Evolutionary conservation across 1,140 invertebrate species (phyloP).

Genomic region (Sycobia sp.): DNA sequence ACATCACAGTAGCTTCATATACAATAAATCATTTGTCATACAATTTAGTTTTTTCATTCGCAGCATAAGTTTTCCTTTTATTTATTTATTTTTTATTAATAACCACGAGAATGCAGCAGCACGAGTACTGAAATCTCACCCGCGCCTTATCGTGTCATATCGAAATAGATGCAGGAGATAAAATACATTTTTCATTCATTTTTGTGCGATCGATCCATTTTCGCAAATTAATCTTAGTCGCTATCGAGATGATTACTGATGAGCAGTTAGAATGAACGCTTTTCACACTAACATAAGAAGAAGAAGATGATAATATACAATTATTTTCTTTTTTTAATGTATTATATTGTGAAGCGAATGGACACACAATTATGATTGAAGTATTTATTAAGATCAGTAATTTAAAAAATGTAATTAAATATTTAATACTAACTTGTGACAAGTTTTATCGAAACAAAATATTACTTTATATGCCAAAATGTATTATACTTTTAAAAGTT

Average conservation of each 20-base stretch:
- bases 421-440: too few relatives aligned
- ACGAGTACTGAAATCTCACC: slow-evolving; percentile 44
- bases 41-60: slow-evolving; percentile 42
- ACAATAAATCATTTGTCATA: slow-evolving; percentile 55
- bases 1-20: slow-evolving; percentile 62
- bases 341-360: slow-evolving; percentile 14
- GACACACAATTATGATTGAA: too few relatives aligned
- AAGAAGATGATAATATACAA: not conserved
- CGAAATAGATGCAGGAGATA: slow-evolving; percentile 12
- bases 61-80: slow-evolving; percentile 31
- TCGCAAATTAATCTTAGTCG: slow-evolving; percentile 9
- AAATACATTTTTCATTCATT: slow-evolving; percentile 10
- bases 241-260: not conserved
- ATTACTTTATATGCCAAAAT: too few relatives aligned
- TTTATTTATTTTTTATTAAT: slow-evolving; percentile 39
- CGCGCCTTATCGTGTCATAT: slow-evolving; percentile 20
- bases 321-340: not conserved
- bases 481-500: too few relatives aligned
- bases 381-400: slow-evolving; percentile 3
- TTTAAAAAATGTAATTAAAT: too few relatives aligned
- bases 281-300: slow-evolving; percentile 3
- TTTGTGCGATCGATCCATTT: slow-evolving; percentile 23
- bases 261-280: slow-evolving; percentile 8
- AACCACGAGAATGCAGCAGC: slow-evolving; percentile 43
- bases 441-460: too few relatives aligned